These are phyloP conservation scores for Pseudorasbora parva DNA, from an alignment of 2,113 vertebrate species.

Conservation along the genomic window DNA sequence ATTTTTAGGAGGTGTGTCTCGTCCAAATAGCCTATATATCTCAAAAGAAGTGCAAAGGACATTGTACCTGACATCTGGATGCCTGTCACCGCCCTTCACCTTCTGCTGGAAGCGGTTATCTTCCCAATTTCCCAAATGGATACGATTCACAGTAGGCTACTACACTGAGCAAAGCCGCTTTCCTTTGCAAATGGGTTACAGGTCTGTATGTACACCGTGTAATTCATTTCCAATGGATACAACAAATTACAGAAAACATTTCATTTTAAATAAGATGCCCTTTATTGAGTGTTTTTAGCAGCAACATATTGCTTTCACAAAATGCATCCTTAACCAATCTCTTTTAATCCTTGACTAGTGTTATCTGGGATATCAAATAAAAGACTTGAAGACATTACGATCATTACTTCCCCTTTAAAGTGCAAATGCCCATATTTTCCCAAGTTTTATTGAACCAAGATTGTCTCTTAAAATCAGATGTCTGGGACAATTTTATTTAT, in stretches of 20 bases:
- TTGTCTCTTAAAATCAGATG: not conserved
- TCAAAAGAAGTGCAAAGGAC: not conserved
- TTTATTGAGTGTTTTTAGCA: slow-evolving; percentile 51
- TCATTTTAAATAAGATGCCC: slow-evolving; percentile 44
- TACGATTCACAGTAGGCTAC: not conserved
- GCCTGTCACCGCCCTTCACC: not conserved
- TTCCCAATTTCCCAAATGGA: not conserved
- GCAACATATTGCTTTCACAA: slow-evolving; percentile 42
- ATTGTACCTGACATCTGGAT: not conserved
- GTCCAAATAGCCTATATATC: not conserved
- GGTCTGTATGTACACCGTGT: not conserved
- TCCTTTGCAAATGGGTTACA: not conserved
- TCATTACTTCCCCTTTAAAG: slow-evolving; percentile 49
- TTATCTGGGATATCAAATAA: slow-evolving; percentile 14
- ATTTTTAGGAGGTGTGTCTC: not conserved
- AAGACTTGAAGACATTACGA: slow-evolving; percentile 15
- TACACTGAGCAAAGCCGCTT: not conserved
- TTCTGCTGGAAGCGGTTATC: not conserved
- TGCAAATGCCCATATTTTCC: slow-evolving; percentile 39
- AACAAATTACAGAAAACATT: slow-evolving; percentile 11
- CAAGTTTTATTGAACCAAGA: not conserved
- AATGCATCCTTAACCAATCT: not conserved
- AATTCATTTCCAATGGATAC: not conserved
- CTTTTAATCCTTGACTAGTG: not conserved
- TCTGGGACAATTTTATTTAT: not conserved